Percentiles rank a stretch among this genome's conserved stretches.
phyloP scores from a whole-genome alignment of 1,140 invertebrate genomes.

The Anastrepha obliqua region DNA sequence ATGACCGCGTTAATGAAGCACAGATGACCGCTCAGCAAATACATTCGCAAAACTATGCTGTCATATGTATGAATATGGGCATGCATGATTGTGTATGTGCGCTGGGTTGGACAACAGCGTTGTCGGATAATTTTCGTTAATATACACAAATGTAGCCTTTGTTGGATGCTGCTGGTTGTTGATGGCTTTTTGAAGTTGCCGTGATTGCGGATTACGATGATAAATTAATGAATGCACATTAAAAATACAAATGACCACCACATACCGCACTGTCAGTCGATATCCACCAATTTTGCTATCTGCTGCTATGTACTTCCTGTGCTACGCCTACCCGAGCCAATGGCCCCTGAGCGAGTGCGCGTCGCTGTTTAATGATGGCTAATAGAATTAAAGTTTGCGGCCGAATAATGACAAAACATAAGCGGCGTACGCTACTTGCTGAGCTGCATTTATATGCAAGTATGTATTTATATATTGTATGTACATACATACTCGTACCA shows the following conservation, averaged over 20 bases:
- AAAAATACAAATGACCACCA: constrained; percentile 70
- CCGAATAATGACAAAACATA: constrained; percentile 38
- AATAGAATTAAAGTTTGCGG: constrained; percentile 74
- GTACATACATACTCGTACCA: not conserved
- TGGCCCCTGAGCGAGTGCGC: not conserved
- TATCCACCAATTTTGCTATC: constrained; percentile 53
- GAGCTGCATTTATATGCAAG: not conserved
- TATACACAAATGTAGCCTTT: constrained; percentile 59
- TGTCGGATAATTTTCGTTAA: not conserved
- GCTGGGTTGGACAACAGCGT: not conserved
- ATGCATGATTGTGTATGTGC: not conserved
- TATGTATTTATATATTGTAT: not conserved
- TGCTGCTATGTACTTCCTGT: not conserved
- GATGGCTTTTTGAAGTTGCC: constrained; percentile 72
- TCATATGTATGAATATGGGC: not conserved
- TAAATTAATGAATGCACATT: constrained; percentile 74
- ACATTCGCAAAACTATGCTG: not conserved
- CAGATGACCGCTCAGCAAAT: constrained; percentile 8
- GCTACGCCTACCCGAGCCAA: constrained; percentile 11
- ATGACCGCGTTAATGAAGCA: constrained; percentile 41
- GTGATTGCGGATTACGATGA: constrained; percentile 73
- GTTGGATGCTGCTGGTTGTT: constrained; percentile 59
- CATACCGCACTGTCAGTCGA: not conserved
- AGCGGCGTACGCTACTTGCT: not conserved
- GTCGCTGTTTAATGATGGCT: constrained; percentile 71